These are phyloP conservation scores for Euplexia lucipara DNA, from an alignment of 2,888 invertebrate species.

Conservation along the genomic window DNA sequence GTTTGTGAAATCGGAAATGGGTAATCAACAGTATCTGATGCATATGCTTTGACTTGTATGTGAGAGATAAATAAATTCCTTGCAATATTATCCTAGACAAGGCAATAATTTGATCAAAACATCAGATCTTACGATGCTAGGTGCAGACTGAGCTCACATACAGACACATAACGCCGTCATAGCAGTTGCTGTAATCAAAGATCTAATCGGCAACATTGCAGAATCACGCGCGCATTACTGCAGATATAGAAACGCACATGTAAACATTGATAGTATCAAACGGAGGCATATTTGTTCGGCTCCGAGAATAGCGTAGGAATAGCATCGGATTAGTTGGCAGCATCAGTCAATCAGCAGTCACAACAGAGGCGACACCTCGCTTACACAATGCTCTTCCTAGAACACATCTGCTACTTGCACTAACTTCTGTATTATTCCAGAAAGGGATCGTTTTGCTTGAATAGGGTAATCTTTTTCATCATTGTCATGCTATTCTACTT, in stretches of 20 bases:
- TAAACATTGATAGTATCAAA: conserved; percentile 64
- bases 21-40: too few relatives aligned
- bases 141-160: conserved; percentile 12
- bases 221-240: conserved; percentile 49
- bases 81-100: background rate
- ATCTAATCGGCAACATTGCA: conserved; percentile 50
- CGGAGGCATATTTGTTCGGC: conserved; percentile 62
- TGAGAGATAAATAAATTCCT: background rate
- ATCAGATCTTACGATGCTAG: conserved; percentile 1
- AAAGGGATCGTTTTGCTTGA: conserved; percentile 7
- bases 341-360: conserved; percentile 88
- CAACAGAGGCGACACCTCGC: conserved; percentile 78
- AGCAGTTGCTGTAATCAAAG: conserved; percentile 49
- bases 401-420: conserved; percentile 68
- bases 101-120: background rate
- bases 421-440: conserved; percentile 18
- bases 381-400: conserved; percentile 75
- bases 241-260: conserved; percentile 50
- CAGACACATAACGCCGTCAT: conserved; percentile 35
- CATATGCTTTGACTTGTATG: too few relatives aligned
- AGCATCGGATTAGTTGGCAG: conserved; percentile 70
- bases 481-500: background rate
- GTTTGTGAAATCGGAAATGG: background rate
- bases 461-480: background rate
- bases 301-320: conserved; percentile 69